Evolutionary conservation across 2,888 invertebrate species (phyloP).

Genomic region (Osmoderma eremita): DNA sequence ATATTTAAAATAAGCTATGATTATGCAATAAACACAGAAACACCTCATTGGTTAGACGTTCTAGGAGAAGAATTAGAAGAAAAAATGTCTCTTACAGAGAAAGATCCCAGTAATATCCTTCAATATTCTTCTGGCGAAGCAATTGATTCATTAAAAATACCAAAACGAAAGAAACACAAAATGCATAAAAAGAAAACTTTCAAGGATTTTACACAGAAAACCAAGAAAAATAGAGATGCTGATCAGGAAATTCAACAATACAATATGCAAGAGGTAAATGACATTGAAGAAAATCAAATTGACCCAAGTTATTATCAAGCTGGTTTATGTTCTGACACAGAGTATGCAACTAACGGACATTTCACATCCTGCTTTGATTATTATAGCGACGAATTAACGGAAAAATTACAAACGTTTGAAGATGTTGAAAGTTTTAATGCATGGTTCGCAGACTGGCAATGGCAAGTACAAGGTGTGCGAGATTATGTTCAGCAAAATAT

Average conservation of each 20-base stretch:
- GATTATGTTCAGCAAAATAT: slow-evolving; percentile 61
- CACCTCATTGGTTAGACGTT: slow-evolving; percentile 51
- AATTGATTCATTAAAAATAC: background rate
- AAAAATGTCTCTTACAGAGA: slow-evolving; percentile 22
- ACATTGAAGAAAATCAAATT: slow-evolving; percentile 21
- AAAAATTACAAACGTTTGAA: slow-evolving; percentile 54
- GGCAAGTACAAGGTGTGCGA: slow-evolving; percentile 55
- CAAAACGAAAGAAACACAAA: slow-evolving; percentile 27
- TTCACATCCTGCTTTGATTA: slow-evolving; percentile 54
- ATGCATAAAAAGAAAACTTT: slow-evolving; percentile 19
- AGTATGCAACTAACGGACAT: slow-evolving; percentile 43
- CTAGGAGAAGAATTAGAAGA: slow-evolving; percentile 43
- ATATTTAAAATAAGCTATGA: slow-evolving; percentile 56
- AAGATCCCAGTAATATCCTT: slow-evolving; percentile 1
- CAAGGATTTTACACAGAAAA: slow-evolving; percentile 20
- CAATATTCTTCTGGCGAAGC: background rate
- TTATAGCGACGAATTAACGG: slow-evolving; percentile 54
- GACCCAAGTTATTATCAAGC: slow-evolving; percentile 18
- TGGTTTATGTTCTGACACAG: slow-evolving; percentile 32
- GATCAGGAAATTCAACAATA: slow-evolving; percentile 14
- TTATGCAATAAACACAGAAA: slow-evolving; percentile 49
- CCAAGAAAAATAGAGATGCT: slow-evolving; percentile 27
- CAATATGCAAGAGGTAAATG: background rate
- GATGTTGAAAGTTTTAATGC: slow-evolving; percentile 54
- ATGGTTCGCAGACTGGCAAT: slow-evolving; percentile 59